These are phyloP conservation scores for Propithecus coquereli DNA, from an alignment of 2,113 vertebrate species.

Conservation along the genomic window DNA sequence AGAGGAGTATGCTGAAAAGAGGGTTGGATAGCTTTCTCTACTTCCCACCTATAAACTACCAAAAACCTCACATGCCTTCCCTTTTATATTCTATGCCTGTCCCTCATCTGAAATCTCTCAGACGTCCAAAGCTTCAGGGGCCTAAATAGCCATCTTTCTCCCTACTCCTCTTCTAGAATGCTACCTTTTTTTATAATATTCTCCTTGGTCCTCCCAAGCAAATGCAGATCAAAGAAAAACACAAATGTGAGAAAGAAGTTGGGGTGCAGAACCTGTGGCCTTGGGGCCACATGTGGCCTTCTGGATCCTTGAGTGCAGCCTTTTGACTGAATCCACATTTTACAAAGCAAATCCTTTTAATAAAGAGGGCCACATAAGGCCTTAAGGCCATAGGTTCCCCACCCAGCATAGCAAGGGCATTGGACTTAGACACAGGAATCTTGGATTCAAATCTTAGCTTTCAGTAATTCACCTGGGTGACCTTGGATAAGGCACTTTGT, in stretches of 20 bases:
- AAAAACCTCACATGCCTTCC: not conserved
- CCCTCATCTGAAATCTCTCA: not conserved
- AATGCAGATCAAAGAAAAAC: not conserved
- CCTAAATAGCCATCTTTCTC: not conserved
- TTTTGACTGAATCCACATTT: too few species aligned
- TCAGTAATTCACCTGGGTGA: not conserved
- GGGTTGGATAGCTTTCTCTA: not conserved
- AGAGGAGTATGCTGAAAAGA: not conserved
- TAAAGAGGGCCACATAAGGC: too few species aligned
- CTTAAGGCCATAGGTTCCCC: too few species aligned
- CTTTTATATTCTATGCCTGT: accelerated
- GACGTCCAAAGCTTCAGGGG: not conserved
- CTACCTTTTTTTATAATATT: not conserved
- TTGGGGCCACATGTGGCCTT: too few species aligned
- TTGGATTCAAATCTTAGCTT: not conserved
- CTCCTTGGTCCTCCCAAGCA: not conserved
- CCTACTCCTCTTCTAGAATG: not conserved
- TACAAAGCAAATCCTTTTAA: too few species aligned
- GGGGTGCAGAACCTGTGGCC: too few species aligned
- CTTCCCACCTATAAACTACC: not conserved
- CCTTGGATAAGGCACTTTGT: not conserved
- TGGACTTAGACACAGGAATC: not conserved
- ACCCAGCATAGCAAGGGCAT: too few species aligned
- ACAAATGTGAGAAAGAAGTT: not conserved
- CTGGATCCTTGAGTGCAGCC: too few species aligned